Evolutionary conservation across 2,888 invertebrate genomes (phyloP).

Genomic region (Odontocolon sp.): DNA sequence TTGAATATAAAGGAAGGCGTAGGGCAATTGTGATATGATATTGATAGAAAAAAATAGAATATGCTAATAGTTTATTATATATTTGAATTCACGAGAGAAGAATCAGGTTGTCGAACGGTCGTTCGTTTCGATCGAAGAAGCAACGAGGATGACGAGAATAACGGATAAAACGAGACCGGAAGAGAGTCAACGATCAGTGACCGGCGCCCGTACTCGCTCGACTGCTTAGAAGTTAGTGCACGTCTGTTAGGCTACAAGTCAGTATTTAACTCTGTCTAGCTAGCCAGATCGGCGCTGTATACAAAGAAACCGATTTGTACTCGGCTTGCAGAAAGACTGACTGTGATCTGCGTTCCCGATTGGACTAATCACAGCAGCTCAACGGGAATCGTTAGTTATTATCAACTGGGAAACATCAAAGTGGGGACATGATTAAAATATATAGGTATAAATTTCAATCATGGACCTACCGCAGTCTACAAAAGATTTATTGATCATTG

Average conservation of each 20-base stretch:
- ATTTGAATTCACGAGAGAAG: conserved; percentile 8
- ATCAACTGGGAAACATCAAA: conserved; percentile 43
- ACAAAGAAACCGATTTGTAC: conserved; percentile 49
- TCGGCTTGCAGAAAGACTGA: conserved; percentile 39
- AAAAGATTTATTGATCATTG: background rate
- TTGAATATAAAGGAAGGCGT: no score
- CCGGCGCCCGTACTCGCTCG: conserved; percentile 51
- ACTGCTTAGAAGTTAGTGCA: conserved; percentile 38
- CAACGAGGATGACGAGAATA: conserved; percentile 69
- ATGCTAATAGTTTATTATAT: background rate
- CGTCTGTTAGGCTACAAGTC: conserved; percentile 19
- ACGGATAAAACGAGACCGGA: conserved; percentile 72
- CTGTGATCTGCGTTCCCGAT: conserved; percentile 28
- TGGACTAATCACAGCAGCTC: conserved; percentile 35
- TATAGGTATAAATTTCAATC: background rate
- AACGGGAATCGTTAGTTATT: conserved; percentile 36
- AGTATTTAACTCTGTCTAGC: background rate
- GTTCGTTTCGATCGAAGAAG: conserved; percentile 67
- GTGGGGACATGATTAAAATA: conserved; percentile 3
- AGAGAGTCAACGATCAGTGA: conserved; percentile 70
- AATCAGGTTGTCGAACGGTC: conserved; percentile 57
- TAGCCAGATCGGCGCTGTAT: background rate
- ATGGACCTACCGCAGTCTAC: background rate
- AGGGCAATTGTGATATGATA: background rate
- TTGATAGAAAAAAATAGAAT: background rate